Base-by-base conservation (phyloP, 2,113 vertebrate species). In the Laterallus jamaicensis region DNA sequence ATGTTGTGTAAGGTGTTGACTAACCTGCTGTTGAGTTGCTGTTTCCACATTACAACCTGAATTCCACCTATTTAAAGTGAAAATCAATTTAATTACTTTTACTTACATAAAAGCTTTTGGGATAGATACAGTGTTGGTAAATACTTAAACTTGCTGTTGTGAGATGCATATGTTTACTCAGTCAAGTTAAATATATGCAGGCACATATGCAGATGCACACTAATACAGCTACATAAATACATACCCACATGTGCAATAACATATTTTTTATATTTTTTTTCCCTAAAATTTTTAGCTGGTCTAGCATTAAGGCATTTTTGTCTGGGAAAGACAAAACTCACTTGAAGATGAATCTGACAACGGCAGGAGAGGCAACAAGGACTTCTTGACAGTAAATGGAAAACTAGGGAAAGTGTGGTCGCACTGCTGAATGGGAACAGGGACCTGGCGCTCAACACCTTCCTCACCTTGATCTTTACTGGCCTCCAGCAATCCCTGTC, bases 371-470 rank as follows among this genome's bases (percentile, higher is more conserved):
- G 26, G 32, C 35, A 55, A 50, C 19, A 52, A 69, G 24, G 54
- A 71, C n/a, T 71, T 39, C n/a, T 67, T 0, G 1, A 42, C 22
- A 85, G 21, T 10, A 85, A 82, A 71, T 2, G 24, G 24, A 49
- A 75, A 86, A 44, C 11, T 25, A 49, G 11, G 37, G 54, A 16
- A 82, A 59, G 39, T 25, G 44, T 66, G 56, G 25, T 7, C 39
- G 12, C 0, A 0, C 21, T 52, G 28, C 15, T 22, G 42, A 42
- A 52, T 9, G 26, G 42, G 16, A 88, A 26, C 15, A 22, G 13
- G 11, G 18, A 71, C 9, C 24, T 68, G 29, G 10, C 39, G 20
- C 12, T 68, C 49, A 86, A 29, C 20, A 44, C 5, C 9, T 26
- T 58, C 73, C 15, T 71, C 5, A 6, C 3, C 5, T 32, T 55